A percentile compares a stretch with the other conserved stretches of the same genome.
phyloP scores from a whole-genome alignment of 1,140 invertebrate species.

The Asbolus verrucosus region DNA sequence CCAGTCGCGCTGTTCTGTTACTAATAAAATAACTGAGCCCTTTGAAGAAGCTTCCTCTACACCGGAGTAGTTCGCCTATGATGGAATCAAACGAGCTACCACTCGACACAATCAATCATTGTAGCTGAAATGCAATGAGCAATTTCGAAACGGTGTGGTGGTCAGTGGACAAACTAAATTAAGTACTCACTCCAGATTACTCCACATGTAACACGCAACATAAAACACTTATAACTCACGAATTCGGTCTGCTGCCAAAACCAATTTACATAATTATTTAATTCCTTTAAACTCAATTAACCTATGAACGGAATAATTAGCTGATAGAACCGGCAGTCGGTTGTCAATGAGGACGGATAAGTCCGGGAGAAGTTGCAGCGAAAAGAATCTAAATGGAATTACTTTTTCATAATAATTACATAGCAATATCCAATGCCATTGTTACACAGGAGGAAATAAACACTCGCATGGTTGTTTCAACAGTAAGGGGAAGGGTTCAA shows the following conservation, averaged over 20 bases:
- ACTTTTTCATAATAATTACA: conserved; percentile 17
- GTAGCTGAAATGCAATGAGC: too few relatives aligned
- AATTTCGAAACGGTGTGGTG: too few relatives aligned
- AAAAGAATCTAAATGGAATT: background rate
- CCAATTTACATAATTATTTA: conserved; percentile 29
- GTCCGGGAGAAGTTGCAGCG: background rate
- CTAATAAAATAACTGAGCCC: too few relatives aligned
- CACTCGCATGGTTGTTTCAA: background rate
- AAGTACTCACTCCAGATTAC: too few relatives aligned
- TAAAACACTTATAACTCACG: background rate
- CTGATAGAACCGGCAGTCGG: too few relatives aligned
- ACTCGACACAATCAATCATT: too few relatives aligned
- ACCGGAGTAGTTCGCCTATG: too few relatives aligned
- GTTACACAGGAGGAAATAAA: conserved; percentile 12
- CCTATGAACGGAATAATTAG: conserved; percentile 4
- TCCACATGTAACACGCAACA: conserved; percentile 19
- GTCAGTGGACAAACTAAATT: too few relatives aligned
- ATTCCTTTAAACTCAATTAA: conserved; percentile 23
- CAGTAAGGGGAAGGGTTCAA: conserved; percentile 18
- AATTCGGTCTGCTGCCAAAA: background rate
- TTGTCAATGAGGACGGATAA: too few relatives aligned
- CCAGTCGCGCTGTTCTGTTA: too few relatives aligned
- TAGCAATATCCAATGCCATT: conserved; percentile 32
- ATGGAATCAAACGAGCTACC: too few relatives aligned
- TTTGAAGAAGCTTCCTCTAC: too few relatives aligned